A percentile compares a stretch with the other conserved stretches of the same genome.
These are phyloP conservation scores for Eristalinus sepulchralis DNA, from an alignment of 2,888 invertebrate genomes.

Conservation along the genomic window DNA sequence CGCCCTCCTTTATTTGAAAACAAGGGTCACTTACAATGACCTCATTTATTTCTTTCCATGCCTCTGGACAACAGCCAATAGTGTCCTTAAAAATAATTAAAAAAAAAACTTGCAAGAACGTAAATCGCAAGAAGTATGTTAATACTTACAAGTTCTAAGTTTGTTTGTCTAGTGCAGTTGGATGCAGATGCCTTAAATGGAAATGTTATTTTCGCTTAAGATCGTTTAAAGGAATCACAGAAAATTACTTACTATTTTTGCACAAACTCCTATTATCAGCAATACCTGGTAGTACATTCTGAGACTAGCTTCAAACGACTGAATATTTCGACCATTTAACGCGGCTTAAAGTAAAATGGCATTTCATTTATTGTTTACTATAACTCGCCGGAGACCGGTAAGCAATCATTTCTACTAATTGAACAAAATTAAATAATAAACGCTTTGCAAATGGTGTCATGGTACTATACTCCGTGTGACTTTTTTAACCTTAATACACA, in stretches of 20 bases:
- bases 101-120: not conserved
- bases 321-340: not conserved
- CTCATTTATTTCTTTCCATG: constrained; percentile 37
- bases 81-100: constrained; percentile 27
- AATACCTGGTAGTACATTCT: not conserved
- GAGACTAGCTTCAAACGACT: not conserved
- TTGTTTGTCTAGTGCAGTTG: not conserved
- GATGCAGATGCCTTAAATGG: not conserved
- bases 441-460: no score
- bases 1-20: constrained; percentile 22
- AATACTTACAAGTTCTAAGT: not conserved
- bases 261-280: not conserved
- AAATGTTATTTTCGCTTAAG: not conserved
- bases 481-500: no score
- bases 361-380: not conserved
- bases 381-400: not conserved
- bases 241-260: not conserved
- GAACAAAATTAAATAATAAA: no score
- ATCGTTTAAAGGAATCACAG: not conserved
- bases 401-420: not conserved
- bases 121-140: not conserved
- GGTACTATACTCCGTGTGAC: no score
- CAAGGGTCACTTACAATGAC: constrained; percentile 48
- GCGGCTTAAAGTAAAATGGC: not conserved
- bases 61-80: constrained; percentile 53